These are phyloP conservation scores for Acrocephalus kingi DNA, from an alignment of 2,113 vertebrate genomes.

Conservation along the genomic window DNA sequence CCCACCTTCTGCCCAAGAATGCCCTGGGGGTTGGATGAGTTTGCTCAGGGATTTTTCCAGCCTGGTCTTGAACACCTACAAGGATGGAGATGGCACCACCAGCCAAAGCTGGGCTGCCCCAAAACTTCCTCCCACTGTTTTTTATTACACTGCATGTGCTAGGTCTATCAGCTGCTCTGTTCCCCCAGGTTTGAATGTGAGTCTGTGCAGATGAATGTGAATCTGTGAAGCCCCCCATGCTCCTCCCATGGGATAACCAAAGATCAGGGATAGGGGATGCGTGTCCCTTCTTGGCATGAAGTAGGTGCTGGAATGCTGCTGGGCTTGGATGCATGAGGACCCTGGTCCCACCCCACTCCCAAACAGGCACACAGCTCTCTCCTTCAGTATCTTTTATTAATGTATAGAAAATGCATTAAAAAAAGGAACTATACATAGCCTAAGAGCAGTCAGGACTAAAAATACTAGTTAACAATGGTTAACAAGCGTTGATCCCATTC, in stretches of 20 bases:
- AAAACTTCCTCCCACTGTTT: neutral
- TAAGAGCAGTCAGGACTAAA: constrained; percentile 89
- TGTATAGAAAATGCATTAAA: constrained; percentile 99
- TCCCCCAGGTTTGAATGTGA: accelerated
- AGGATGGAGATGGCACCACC: neutral
- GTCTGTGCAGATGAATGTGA: neutral
- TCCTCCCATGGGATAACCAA: neutral
- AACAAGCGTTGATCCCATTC: constrained; percentile 80
- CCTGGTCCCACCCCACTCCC: neutral
- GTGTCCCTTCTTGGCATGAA: accelerated
- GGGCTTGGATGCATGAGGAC: neutral
- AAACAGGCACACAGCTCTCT: neutral
- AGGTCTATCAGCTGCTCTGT: neutral
- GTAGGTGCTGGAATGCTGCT: neutral
- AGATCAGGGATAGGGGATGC: neutral
- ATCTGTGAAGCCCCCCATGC: neutral
- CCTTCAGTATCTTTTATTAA: constrained; percentile 97
- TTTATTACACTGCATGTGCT: neutral
- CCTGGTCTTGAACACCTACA: neutral
- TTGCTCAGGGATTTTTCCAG: neutral
- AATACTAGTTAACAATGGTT: constrained; percentile 90
- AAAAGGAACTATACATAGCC: constrained; percentile 97
- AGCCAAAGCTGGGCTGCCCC: neutral
- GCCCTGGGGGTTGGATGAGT: neutral
- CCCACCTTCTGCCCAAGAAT: neutral